Conservation (phyloP, 2,113 vertebrate species). For the Microcebus tavaratra region DNA sequence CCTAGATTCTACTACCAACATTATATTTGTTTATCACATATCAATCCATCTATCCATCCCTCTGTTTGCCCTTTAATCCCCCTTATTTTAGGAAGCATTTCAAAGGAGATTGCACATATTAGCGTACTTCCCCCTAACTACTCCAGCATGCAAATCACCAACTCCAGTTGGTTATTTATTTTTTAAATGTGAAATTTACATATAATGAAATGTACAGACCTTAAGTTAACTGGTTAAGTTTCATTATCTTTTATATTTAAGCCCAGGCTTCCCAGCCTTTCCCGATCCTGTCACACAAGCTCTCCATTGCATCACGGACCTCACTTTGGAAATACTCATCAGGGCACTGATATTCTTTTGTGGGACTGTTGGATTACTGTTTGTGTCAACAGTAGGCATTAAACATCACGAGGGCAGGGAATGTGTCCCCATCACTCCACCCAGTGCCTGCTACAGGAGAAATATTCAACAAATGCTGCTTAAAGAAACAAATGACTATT, state of each 20-base stretch:
- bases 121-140: not conserved
- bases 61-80: not conserved
- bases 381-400: not conserved
- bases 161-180: not conserved
- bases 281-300: not conserved
- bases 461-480: not conserved
- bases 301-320: not conserved
- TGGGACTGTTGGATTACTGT: not conserved
- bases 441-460: not conserved
- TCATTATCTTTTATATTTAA: not conserved
- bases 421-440: not conserved
- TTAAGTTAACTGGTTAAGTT: not conserved
- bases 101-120: not conserved
- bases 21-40: slow-evolving; percentile 2
- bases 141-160: not conserved
- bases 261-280: not conserved
- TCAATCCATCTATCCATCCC: not conserved
- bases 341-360: not conserved
- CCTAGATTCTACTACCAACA: not conserved
- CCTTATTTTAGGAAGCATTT: not conserved
- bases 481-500: not conserved
- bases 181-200: not conserved
- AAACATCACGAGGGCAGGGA: not conserved
- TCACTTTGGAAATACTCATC: not conserved
- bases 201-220: not conserved